Conservation (phyloP, 2,888 invertebrate genomes). For the Dioctria rufipes region DNA sequence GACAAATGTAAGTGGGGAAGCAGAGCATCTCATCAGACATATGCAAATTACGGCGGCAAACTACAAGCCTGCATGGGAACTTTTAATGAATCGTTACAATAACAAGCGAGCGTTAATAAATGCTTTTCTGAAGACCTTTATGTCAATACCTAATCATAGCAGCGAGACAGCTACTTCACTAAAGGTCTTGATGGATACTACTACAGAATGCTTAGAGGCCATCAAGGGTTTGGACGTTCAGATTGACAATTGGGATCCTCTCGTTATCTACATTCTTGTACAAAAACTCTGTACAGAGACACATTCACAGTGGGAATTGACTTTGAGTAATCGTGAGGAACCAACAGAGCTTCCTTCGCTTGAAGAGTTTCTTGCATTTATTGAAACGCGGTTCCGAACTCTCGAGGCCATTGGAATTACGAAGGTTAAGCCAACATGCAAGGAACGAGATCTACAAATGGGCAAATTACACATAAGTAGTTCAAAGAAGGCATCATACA, state of each 20-base stretch:
- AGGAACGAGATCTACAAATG: too few species aligned
- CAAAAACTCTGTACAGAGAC: constrained; percentile 13
- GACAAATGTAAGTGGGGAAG: not conserved
- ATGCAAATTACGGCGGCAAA: constrained; percentile 11
- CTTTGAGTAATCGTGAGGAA: not conserved
- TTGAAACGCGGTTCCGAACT: constrained; percentile 16
- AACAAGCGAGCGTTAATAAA: constrained; percentile 13
- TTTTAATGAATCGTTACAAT: constrained; percentile 5
- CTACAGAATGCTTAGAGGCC: not conserved
- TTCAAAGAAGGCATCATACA: too few species aligned
- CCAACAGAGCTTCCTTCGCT: not conserved
- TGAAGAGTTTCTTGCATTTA: constrained; percentile 2
- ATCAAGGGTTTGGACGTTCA: not conserved
- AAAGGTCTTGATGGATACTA: not conserved
- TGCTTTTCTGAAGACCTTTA: not conserved
- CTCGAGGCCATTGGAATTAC: not conserved
- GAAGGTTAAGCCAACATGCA: not conserved
- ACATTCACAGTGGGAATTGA: not conserved
- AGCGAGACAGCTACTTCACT: not conserved
- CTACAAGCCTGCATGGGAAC: constrained; percentile 13
- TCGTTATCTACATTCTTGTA: not conserved
- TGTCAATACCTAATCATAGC: not conserved
- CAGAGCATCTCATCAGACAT: constrained; percentile 9
- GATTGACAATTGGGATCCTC: not conserved
- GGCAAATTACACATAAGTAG: too few species aligned